Evolutionary conservation across 2,797 vertebrate species (phyloP), one percentile per base, ranked within the genome.

Genomic region (Syndactyla subalaris): DNA sequence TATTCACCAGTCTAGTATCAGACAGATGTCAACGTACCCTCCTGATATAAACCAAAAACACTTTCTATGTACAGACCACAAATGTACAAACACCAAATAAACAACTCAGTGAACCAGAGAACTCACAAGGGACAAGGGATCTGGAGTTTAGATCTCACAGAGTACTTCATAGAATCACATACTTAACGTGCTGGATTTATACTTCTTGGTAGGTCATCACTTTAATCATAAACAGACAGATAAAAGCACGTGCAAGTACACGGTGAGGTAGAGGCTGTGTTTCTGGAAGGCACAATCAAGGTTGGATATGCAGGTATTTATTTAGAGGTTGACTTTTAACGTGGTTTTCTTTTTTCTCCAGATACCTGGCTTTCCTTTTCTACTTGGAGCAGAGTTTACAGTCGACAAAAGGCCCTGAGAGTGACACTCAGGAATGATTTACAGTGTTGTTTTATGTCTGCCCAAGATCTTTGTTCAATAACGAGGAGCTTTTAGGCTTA

Each of bases 11-110:
- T 87, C 96, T 96, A 97, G 96, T 92, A 95, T 74, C 94, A 97
- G 83, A 96, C 80, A 96, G 94, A 92, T 95, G 96, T 34, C 96
- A 96, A 93, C 67, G 94, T 92, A 95, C 95, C 93, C 94, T 96
- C 96, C 96, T 97, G 96, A 95, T 95, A 51, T 5, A 95, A 96
- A 97, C 96, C 96, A 97, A 93, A 96, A 96, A 96, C 94, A 97
- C 93, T 85, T 96, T 94, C 96, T 93, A 39, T 93, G 96, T 95
- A 96, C 93, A 97, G 88, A 59, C 95, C 91, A 91, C 82, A 96
- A 93, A 96, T 6, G 66, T 17, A 93, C 80, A 96, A 43, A 52
- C 59, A 96, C 96, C 93, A 94, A 96, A 96, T 61, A 96, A 94
- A 95, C 88, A 92, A 92, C 80, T 14, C 0, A 90, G 83, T 36